phyloP scores from a whole-genome alignment of 2,888 invertebrate species.

The Endotricha flammealis region DNA sequence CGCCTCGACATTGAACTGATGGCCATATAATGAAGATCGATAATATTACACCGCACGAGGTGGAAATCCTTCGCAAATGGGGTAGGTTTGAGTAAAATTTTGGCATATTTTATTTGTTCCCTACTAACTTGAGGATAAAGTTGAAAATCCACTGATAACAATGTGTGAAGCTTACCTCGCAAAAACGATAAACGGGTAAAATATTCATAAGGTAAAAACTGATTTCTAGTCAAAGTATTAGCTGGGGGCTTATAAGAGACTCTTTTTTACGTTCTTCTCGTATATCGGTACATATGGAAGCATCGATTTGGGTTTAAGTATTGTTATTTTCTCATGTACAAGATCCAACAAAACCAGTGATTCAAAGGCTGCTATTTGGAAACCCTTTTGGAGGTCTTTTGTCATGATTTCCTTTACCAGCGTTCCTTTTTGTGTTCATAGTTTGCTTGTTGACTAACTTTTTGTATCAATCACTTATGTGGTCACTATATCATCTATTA shows the following conservation, averaged over 20 bases:
- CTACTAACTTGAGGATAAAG: neutral
- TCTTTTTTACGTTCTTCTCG: constrained; percentile 1
- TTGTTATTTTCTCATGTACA: neutral
- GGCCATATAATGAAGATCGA: constrained; percentile 10
- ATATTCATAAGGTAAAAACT: constrained; percentile 12
- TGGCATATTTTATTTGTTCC: neutral
- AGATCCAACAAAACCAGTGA: no score
- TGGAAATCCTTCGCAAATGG: constrained; percentile 6
- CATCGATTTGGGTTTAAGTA: constrained; percentile 3
- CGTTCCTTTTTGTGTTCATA: no score
- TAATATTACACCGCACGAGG: constrained; percentile 7
- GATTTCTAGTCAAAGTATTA: constrained; percentile 10
- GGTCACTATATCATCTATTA: no score
- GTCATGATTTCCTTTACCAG: no score
- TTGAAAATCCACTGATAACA: neutral
- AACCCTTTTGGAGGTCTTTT: no score
- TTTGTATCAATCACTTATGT: no score
- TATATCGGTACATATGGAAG: constrained; percentile 3
- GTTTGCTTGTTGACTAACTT: no score
- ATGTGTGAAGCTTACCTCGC: constrained; percentile 1
- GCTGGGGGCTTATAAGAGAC: constrained; percentile 3
- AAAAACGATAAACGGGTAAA: constrained; percentile 9
- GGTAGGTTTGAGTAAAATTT: neutral
- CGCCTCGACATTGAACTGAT: constrained; percentile 3
- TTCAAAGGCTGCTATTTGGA: no score